Evolutionary conservation across 1,140 invertebrate species (phyloP), one percentile per base, ranked within the genome.

Genomic region (Polypedilum pembai): DNA sequence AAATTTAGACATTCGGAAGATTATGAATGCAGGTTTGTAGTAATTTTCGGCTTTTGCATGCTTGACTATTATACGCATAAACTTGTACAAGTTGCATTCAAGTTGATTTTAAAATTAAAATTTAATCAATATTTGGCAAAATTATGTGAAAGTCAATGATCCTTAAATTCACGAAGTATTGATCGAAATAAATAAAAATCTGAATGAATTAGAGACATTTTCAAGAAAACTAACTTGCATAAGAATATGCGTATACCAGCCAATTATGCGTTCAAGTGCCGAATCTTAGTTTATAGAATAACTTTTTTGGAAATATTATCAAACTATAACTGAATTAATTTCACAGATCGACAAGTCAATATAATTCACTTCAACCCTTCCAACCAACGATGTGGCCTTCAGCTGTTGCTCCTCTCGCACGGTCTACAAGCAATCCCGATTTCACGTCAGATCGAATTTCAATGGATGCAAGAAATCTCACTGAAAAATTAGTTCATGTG

Each of bases 301-400:
- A n/a, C n/a, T n/a, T n/a, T n/a, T n/a, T n/a, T n/a, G n/a, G n/a
- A n/a, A n/a, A n/a, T n/a, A n/a, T n/a, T n/a, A n/a, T n/a, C n/a
- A n/a, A n/a, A n/a, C n/a, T n/a, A n/a, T n/a, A n/a, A n/a, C n/a
- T n/a, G n/a, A n/a, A n/a, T n/a, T n/a, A n/a, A n/a, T 21, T 69
- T 69, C 0, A 15, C 17, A 69, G 65, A 69, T 69, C 65, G 18
- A 69, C 8, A n/a, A 56, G 45, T 69, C 20, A 18, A 69, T 21
- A 69, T 18, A 69, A 69, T 69, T 69, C 65, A 8, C 65, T 69
- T 69, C 65, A 69, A 21, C 65, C 65, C 20, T 69, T 69, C 20
- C 17, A 18, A 21, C 65, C 65, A 18, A 18, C 18, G 5, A 69
- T 69, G 65, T 69, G 18, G 3, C 65, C 65, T 7, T 69, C 65